A percentile compares a stretch with the other conserved stretches of the same genome.
phyloP scores from a whole-genome alignment of 2,113 vertebrate species.

The Eurypyga helias region DNA sequence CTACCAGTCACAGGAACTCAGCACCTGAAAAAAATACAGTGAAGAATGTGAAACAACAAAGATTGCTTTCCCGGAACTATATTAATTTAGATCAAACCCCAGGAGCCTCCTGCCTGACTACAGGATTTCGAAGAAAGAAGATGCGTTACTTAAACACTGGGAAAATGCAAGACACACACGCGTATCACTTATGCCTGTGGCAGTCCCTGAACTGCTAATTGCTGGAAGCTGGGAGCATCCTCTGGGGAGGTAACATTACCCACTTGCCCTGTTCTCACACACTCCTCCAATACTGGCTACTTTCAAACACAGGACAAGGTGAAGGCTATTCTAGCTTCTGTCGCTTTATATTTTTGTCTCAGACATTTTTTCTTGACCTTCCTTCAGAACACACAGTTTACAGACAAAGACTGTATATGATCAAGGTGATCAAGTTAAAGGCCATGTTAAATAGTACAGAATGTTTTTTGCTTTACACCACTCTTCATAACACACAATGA shows the following conservation, averaged over 20 bases:
- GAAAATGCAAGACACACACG: not conserved
- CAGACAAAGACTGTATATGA: fast-evolving
- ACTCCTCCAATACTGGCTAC: not conserved
- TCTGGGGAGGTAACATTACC: not conserved
- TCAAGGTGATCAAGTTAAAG: not conserved
- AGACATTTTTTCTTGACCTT: not conserved
- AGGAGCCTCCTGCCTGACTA: not conserved
- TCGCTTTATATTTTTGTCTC: not conserved
- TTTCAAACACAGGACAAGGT: not conserved
- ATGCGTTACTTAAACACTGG: not conserved
- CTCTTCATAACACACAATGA: not conserved
- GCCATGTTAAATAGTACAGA: not conserved
- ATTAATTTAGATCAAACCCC: not conserved
- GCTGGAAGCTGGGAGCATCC: not conserved
- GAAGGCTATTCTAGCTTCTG: not conserved
- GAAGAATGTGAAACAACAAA: not conserved
- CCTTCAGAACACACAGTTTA: not conserved
- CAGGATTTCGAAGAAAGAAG: not conserved
- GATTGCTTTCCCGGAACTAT: not conserved
- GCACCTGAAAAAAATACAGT: not conserved
- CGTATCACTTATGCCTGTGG: not conserved
- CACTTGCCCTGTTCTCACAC: too few relatives aligned
- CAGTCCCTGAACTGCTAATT: not conserved
- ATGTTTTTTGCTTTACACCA: not conserved
- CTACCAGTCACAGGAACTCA: not conserved